Percentiles rank a stretch among this genome's conserved stretches.
Evolutionary conservation across 2,797 vertebrate genomes (phyloP).

Genomic region (Anguilla anguilla): DNA sequence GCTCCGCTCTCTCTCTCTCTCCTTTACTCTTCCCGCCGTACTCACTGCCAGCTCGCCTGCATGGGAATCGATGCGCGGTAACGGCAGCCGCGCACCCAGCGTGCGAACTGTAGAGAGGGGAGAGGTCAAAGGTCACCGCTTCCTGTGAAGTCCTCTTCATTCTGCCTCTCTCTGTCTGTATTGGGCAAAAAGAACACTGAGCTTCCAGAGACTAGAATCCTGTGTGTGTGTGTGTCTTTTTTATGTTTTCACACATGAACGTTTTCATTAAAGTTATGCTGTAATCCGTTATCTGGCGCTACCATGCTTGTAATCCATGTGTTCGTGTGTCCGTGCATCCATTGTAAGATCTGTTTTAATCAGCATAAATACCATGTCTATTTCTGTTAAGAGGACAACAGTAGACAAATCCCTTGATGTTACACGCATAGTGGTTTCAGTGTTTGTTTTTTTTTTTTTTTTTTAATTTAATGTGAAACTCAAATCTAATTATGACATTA

Average conservation of each 20-base stretch:
- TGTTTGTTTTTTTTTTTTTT: not conserved
- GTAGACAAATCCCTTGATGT: not conserved
- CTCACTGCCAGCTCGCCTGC: not conserved
- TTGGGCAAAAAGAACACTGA: not conserved
- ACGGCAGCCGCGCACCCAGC: not conserved
- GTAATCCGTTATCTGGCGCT: not conserved
- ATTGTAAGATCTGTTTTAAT: not conserved
- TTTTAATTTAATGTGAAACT: not conserved
- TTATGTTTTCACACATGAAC: not conserved
- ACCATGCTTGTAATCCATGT: not conserved
- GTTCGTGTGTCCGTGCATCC: not conserved
- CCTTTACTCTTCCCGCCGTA: not conserved
- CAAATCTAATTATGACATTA: not conserved
- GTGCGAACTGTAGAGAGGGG: not conserved
- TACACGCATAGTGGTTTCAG: not conserved
- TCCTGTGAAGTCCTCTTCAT: not conserved
- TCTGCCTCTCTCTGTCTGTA: not conserved
- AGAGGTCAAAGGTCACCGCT: not conserved
- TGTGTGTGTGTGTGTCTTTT: too few relatives aligned
- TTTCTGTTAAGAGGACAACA: not conserved
- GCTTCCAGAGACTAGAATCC: not conserved
- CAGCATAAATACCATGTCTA: not conserved
- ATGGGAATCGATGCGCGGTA: not conserved
- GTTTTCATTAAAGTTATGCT: not conserved
- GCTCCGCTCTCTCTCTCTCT: not conserved